A percentile compares a stretch with the other conserved stretches of the same genome.
Evolutionary conservation across 2,888 invertebrate species (phyloP).

Genomic region (Apeira syringaria): DNA sequence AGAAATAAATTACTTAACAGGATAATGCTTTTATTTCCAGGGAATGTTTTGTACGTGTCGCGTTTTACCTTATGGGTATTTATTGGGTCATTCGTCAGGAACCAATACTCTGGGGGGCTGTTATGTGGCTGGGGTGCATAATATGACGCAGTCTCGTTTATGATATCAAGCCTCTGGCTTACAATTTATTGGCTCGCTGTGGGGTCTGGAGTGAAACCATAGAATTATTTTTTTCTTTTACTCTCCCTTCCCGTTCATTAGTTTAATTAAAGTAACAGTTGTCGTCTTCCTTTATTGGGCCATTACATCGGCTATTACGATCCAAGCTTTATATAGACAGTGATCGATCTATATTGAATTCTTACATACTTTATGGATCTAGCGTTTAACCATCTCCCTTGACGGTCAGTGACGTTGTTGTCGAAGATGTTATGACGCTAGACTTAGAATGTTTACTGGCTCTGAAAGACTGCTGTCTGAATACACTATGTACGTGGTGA

Average conservation of each 20-base stretch:
- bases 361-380: too few relatives aligned
- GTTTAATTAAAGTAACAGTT: slow-evolving; percentile 28
- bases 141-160: slow-evolving; percentile 67
- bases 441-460: too few relatives aligned
- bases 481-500: too few relatives aligned
- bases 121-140: slow-evolving; percentile 80
- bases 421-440: too few relatives aligned
- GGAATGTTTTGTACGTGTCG: slow-evolving; percentile 80
- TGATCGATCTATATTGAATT: slow-evolving; percentile 25
- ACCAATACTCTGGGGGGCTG: slow-evolving; percentile 72
- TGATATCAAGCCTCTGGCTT: slow-evolving; percentile 54
- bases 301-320: slow-evolving; percentile 19
- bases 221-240: slow-evolving; percentile 32
- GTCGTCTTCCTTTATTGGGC: slow-evolving; percentile 19
- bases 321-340: slow-evolving; percentile 12
- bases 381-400: too few relatives aligned
- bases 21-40: slow-evolving; percentile 79
- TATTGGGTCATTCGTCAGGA: slow-evolving; percentile 80
- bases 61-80: slow-evolving; percentile 78
- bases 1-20: slow-evolving; percentile 82
- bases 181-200: slow-evolving; percentile 67
- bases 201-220: slow-evolving; percentile 38
- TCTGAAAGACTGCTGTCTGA: too few relatives aligned
- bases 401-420: too few relatives aligned
- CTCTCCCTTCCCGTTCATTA: slow-evolving; percentile 25